Evolutionary conservation across 2,888 invertebrate genomes (phyloP), one percentile per base, ranked within the genome.

Genomic region (Silvanus unidentatus): DNA sequence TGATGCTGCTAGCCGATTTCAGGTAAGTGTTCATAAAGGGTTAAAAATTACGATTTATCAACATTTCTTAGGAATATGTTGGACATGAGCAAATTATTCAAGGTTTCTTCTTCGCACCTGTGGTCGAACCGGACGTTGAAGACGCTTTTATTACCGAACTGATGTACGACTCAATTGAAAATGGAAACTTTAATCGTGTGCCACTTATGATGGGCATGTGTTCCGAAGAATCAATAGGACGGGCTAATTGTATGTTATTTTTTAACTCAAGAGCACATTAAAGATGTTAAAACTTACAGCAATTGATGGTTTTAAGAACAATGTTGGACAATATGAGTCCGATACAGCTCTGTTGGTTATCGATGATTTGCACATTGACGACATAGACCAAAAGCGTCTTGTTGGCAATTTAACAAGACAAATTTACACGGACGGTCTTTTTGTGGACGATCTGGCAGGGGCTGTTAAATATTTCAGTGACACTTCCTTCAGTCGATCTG

Each of bases 401-500:
- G 39, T 14, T 12, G 43, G 29, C n/a, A 35, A 22, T 12, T 42
- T 11, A 16, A 39, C 38, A 13, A 11, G 43, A 22, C 22, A 14
- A 27, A 43, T 47, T 15, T 47, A 47, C 28, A 47, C 47, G 1
- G 28, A 42, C 1, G 42, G 34, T 11, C 34, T 39, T 13, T 34
- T 46, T 1, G 9, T 22, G 13, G 22, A 46, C 39, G 34, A 46
- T 28, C 35, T 35, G n/a, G 29, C 38, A 28, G 32, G n/a, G 22
- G 39, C 42, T 10, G 16, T 53, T 45, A 36, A 57, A 55, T 59
- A 55, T 43, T 51, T 54, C 32, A 56, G 54, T 16, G 54, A 53
- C 16, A 54, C 56, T 40, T 50, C 52, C 36, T 59, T 56, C 44
- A 52, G 48, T 10, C 49, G 55, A 28, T 49, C 55, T 5, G 48